Base-by-base conservation (phyloP, 2,113 vertebrate genomes). In the Scophthalmus maximus region DNA sequence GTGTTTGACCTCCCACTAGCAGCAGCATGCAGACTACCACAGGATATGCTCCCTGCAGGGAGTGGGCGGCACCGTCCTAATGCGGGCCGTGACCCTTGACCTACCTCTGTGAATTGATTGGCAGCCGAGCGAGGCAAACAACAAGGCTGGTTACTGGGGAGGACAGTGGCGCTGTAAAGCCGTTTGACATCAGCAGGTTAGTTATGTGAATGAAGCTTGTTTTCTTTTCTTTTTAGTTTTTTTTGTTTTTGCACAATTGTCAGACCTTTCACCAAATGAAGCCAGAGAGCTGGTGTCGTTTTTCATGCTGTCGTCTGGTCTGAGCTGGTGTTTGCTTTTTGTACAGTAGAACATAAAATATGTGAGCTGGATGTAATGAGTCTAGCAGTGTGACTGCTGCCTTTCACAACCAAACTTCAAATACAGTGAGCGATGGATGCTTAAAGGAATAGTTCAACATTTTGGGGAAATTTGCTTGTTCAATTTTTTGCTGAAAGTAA, bases 41-140 rank as follows among this genome's bases (percentile, higher is more conserved):
- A 87, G 88, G 88, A 89, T 83, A 76, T 9, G 74, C 81, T 84
- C 76, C 83, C 78, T 78, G 84, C 76, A 14, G 82, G 60, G 83
- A 67, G 51, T 17, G 63, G 82, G 72, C 30, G 30, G 71, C 17
- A 6, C 68, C 4, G 53, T 66, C 76, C 72, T 79, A 71, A 76
- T 85, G 71, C 44, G 80, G 72, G 15, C 81, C 30, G 8, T 52
- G 77, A 88, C 80, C 89, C 8, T 69, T 89, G 38, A 82, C 84
- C 86, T 26, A 32, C 59, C 22, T 22, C 30, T 34, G 52, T 68
- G 58, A 76, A 18, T 32, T 90, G 85, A 88, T 62, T 83, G 86
- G 68, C 85, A 64, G 73, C 56, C 6, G 29, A 74, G 59, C 38
- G 2, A 68, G 23, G 26, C 22, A 53, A 76, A 79, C 64, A 77